These are phyloP conservation scores for Novumbra hubbsi DNA, from an alignment of 2,797 vertebrate species.

Conservation along the genomic window DNA sequence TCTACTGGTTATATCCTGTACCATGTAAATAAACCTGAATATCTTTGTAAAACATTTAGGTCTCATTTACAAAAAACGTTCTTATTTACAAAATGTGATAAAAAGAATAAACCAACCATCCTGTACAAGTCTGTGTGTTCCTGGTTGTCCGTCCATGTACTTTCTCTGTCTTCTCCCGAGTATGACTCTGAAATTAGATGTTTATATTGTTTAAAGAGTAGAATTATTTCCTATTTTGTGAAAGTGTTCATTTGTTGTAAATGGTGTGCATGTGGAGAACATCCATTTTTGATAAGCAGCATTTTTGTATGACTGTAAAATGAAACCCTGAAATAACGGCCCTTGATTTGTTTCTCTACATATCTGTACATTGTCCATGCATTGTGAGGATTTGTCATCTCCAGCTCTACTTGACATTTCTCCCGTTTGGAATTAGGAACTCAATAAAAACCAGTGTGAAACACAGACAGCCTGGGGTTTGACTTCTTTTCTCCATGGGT, in stretches of 20 bases:
- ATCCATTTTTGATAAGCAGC: slow-evolving; percentile 77
- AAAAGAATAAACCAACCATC: slow-evolving; percentile 31
- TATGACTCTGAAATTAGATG: slow-evolving; percentile 70
- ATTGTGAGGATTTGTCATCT: slow-evolving; percentile 62
- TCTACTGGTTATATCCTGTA: background rate
- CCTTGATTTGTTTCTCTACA: slow-evolving; percentile 45
- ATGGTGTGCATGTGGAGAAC: slow-evolving; percentile 81
- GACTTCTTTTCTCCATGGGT: background rate
- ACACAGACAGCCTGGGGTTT: slow-evolving; percentile 16
- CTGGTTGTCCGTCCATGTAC: slow-evolving; percentile 19
- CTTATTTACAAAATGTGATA: slow-evolving; percentile 33
- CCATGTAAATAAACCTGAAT: background rate
- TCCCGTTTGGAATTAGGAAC: slow-evolving; percentile 64
- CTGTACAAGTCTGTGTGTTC: slow-evolving; percentile 48
- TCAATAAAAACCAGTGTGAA: slow-evolving; percentile 70
- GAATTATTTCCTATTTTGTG: slow-evolving; percentile 72
- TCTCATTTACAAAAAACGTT: background rate
- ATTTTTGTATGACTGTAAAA: slow-evolving; percentile 77
- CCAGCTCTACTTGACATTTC: slow-evolving; percentile 54
- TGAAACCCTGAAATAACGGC: slow-evolving; percentile 58
- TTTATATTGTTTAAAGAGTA: slow-evolving; percentile 85
- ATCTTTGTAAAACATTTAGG: slow-evolving; percentile 3
- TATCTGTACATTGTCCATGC: slow-evolving; percentile 64
- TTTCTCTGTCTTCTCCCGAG: slow-evolving; percentile 66
- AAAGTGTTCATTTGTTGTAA: slow-evolving; percentile 73